phyloP scores from a whole-genome alignment of 2,888 invertebrate species.

The Spisula subtruncata region DNA sequence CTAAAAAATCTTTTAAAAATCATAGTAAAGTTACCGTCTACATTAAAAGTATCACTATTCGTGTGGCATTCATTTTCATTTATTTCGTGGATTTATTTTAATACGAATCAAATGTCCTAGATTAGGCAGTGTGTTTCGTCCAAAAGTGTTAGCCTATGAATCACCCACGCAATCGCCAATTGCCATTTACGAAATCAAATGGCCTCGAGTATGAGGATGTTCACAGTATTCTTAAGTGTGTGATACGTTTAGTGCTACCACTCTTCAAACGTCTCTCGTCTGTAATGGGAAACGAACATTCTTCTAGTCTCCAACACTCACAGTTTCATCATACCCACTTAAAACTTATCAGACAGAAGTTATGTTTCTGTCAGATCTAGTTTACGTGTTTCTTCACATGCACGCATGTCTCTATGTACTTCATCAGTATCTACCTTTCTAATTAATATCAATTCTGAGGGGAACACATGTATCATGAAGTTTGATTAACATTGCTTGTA shows the following conservation, averaged over 20 bases:
- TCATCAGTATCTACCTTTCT: not conserved
- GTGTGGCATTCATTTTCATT: too few relatives aligned
- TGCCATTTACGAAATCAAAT: too few relatives aligned
- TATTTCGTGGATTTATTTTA: too few relatives aligned
- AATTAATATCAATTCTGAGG: not conserved
- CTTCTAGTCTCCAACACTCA: not conserved
- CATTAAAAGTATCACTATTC: too few relatives aligned
- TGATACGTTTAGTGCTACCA: not conserved
- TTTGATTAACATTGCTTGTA: too few relatives aligned
- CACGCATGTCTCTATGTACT: not conserved
- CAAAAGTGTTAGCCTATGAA: too few relatives aligned
- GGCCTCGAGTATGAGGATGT: not conserved
- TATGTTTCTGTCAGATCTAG: conserved; percentile 15
- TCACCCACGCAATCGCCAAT: too few relatives aligned
- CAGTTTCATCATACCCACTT: not conserved
- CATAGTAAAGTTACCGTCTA: too few relatives aligned
- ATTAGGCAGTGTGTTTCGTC: too few relatives aligned
- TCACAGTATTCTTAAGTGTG: not conserved
- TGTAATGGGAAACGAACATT: not conserved
- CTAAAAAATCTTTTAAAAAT: too few relatives aligned
- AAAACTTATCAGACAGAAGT: conserved; percentile 8
- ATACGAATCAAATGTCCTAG: too few relatives aligned
- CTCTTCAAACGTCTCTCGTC: not conserved
- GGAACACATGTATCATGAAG: not conserved
- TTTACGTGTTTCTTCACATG: not conserved